Evolutionary conservation across 2,797 vertebrate genomes (phyloP).

Genomic region (Gobionotothen gibberifrons): DNA sequence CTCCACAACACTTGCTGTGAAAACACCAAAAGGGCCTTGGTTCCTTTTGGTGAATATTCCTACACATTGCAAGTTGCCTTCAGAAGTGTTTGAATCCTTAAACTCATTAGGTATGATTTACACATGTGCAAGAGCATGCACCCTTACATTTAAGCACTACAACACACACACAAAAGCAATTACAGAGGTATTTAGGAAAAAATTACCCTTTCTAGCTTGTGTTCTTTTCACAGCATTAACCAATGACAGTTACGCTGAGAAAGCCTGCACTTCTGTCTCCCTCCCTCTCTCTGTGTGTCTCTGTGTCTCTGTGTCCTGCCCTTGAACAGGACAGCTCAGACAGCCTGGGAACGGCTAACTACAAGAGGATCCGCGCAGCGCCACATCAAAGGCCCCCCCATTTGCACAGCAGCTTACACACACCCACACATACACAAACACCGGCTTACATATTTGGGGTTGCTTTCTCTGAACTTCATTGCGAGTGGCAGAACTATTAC

Average conservation of each 20-base stretch:
- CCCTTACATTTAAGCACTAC: not conserved
- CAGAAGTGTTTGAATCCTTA: constrained; percentile 2
- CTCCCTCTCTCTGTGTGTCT: constrained; percentile 40
- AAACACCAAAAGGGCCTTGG: not conserved
- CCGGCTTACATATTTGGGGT: constrained; percentile 77
- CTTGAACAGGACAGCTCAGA: constrained; percentile 77
- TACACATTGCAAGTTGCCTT: not conserved
- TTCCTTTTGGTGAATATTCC: too few relatives aligned
- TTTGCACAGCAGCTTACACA: constrained; percentile 79
- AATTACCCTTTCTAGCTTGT: constrained; percentile 7
- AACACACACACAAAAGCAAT: constrained; percentile 31
- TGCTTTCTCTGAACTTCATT: constrained; percentile 80
- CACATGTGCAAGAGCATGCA: not conserved
- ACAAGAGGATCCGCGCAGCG: constrained; percentile 67
- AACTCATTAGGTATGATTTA: not conserved
- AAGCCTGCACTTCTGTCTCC: constrained; percentile 23
- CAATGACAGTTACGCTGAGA: constrained; percentile 39
- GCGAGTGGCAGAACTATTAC: constrained; percentile 73
- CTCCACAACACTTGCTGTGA: not conserved
- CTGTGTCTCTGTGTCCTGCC: constrained; percentile 65
- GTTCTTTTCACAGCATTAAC: constrained; percentile 40
- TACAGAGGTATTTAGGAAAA: constrained; percentile 25
- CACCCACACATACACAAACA: constrained; percentile 81
- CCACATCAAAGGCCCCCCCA: constrained; percentile 79
- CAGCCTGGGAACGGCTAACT: constrained; percentile 80